phyloP scores from a whole-genome alignment of 2,797 vertebrate genomes.

The Mycteria americana region DNA sequence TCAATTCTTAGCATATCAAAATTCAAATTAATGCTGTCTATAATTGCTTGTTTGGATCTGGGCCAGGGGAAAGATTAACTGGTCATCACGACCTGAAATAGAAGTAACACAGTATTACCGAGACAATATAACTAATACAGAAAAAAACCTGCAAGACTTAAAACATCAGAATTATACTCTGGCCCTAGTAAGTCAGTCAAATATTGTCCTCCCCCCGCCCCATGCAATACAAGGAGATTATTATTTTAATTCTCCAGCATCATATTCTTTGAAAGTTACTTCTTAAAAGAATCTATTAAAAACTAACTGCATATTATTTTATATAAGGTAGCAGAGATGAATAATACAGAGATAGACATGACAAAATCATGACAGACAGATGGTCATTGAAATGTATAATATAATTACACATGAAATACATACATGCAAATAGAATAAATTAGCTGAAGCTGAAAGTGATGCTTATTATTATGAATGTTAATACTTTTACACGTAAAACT shows the following conservation, averaged over 20 bases:
- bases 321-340: not conserved
- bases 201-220: accelerated
- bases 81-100: not conserved
- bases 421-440: not conserved
- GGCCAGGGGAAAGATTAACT: not conserved
- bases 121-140: not conserved
- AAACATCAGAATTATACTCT: not conserved
- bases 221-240: not conserved
- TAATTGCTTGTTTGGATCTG: not conserved
- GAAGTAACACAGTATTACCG: not conserved
- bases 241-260: not conserved
- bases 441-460: not conserved
- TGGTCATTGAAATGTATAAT: not conserved
- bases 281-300: not conserved
- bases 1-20: not conserved
- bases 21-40: not conserved
- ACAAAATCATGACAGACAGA: not conserved
- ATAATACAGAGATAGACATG: not conserved
- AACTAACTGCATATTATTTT: not conserved
- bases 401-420: not conserved
- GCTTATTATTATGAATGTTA: not conserved
- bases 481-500: not conserved
- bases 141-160: not conserved
- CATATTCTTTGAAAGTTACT: not conserved
- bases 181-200: not conserved